Evolutionary conservation across 1,140 invertebrate species (phyloP).

Genomic region (Drosophila lini): DNA sequence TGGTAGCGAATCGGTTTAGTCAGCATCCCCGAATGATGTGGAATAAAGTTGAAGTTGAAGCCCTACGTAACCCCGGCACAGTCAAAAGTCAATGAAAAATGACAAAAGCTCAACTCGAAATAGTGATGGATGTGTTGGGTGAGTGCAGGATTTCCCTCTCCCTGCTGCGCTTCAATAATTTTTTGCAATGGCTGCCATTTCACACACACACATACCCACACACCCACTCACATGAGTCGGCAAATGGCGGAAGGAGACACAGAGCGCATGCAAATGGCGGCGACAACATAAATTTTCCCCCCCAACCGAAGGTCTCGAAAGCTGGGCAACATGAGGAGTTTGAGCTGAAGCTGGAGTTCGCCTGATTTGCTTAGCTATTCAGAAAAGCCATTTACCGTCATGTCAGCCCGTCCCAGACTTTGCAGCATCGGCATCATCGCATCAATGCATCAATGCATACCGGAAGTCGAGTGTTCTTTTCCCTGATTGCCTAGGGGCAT

Average conservation of each 20-base stretch:
- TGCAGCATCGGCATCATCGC: slow-evolving; percentile 42
- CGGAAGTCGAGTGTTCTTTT: slow-evolving; percentile 65
- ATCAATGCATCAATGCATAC: slow-evolving; percentile 60
- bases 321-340: slow-evolving; percentile 33
- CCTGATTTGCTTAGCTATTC: slow-evolving; percentile 72
- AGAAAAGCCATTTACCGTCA: slow-evolving; percentile 76
- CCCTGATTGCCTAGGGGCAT: slow-evolving; percentile 44
- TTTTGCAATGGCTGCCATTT: slow-evolving; percentile 53
- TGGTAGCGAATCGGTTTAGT: slow-evolving; percentile 47
- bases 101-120: slow-evolving; percentile 49
- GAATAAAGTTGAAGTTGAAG: slow-evolving; percentile 42
- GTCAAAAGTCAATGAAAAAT: slow-evolving; percentile 57
- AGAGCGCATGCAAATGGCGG: slow-evolving; percentile 41
- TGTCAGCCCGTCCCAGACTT: slow-evolving; percentile 30
- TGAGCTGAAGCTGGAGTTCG: slow-evolving; percentile 20
- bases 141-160: slow-evolving; percentile 3
- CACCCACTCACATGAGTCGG: not conserved
- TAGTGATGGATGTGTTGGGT: slow-evolving; percentile 42
- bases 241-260: slow-evolving; percentile 7
- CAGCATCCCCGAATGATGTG: slow-evolving; percentile 39
- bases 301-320: slow-evolving; percentile 4
- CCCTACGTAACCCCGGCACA: slow-evolving; percentile 28
- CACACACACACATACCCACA: slow-evolving; percentile 17
- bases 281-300: slow-evolving; percentile 42
- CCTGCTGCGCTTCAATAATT: slow-evolving; percentile 52